Conservation (phyloP, 2,113 vertebrate species). For the Gymnocephalus cernua region DNA sequence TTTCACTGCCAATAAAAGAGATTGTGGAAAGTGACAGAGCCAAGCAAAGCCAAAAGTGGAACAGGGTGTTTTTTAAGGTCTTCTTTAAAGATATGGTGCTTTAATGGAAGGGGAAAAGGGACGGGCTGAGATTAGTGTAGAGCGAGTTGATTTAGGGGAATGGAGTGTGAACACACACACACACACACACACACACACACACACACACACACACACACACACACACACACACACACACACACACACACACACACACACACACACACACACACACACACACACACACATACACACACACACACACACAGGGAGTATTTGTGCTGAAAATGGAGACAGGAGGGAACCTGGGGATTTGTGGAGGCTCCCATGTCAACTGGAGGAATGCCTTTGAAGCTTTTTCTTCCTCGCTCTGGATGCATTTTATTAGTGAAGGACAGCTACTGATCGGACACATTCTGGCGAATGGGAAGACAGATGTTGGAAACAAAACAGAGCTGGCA, state of each 20-base stretch:
- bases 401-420: constrained; percentile 60
- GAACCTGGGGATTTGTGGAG: constrained; percentile 59
- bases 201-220: constrained; percentile 33
- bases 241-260: constrained; percentile 30
- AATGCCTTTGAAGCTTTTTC: constrained; percentile 67
- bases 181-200: constrained; percentile 33
- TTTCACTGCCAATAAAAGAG: background rate
- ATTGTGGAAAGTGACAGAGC: background rate
- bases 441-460: constrained; percentile 38
- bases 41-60: constrained; percentile 10
- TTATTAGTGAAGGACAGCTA: constrained; percentile 57
- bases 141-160: constrained; percentile 45
- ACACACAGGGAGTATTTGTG: constrained; percentile 51
- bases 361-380: constrained; percentile 57
- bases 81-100: background rate
- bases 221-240: constrained; percentile 21
- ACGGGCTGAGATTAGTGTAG: constrained; percentile 1
- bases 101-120: background rate
- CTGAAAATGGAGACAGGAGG: constrained; percentile 56
- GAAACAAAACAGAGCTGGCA: constrained; percentile 26
- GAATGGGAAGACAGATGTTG: constrained; percentile 37
- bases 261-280: constrained; percentile 10
- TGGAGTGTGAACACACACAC: constrained; percentile 32
- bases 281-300: constrained; percentile 24
- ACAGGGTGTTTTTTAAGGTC: background rate